Evolutionary conservation across 2,888 invertebrate genomes (phyloP), one percentile per base, ranked within the genome.

Genomic region (Diplazon laetatorius): DNA sequence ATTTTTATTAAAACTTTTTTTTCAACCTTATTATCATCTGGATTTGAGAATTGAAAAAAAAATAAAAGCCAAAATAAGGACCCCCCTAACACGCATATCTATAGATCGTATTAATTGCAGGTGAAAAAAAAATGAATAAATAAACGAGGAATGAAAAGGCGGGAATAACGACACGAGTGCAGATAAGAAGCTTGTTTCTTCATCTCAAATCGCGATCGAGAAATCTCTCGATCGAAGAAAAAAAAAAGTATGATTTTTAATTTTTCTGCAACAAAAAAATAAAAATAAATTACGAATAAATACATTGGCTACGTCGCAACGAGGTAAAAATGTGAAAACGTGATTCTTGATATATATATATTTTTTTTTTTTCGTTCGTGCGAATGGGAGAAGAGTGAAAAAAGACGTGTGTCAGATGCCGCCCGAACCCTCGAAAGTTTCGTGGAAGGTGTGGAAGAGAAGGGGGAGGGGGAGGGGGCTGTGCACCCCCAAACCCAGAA

Each of bases 251-350:
- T n/a, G n/a, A n/a, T n/a, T n/a, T n/a, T n/a, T n/a, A n/a, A n/a
- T n/a, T n/a, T n/a, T n/a, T n/a, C n/a, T n/a, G n/a, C n/a, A n/a
- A n/a, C n/a, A 42, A 39, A 8, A 16, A 6, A 35, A 35, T 25
- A 1, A 16, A 14, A 57, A n/a, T 50, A 39, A 70, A 60, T 63
- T 52, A 44, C n/a, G 20, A 46, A 25, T 18, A 50, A 14, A 37
- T n/a, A 12, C 18, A 48, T n/a, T n/a, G n/a, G n/a, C n/a, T 12
- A 62, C 72, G 55, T 69, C 20, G 18, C 9, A 46, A 62, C 68
- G 63, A 68, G 63, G 72, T n/a, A 72, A 46, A 57, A 50, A 62
- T 35, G 12, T 52, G 60, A 55, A 81, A 84, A 82, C 82, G 80
- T 80, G 76, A 82, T 76, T 59, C 39, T 52, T 35, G 46, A 10